Evolutionary conservation across 2,888 invertebrate species (phyloP), one percentile per base, ranked within the genome.

Genomic region (Drosophila algonquin): DNA sequence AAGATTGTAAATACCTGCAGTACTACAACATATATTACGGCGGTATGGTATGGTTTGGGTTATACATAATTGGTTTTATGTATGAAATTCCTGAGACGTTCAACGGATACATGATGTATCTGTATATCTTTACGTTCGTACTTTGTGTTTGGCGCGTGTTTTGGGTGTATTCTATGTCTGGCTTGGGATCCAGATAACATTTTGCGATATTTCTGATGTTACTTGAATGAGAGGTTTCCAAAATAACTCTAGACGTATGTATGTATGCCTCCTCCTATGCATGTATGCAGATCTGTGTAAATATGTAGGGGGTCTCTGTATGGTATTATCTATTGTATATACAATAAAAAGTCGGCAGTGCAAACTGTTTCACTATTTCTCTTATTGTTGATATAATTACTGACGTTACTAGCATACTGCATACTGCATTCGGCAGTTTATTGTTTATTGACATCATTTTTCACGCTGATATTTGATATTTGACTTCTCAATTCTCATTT

Each of bases 1-100:
- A 40, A 40, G 40, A 35, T 40, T 14, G 14, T 14, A 14, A 40
- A 40, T 40, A 14, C 14, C 40, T 40, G 14, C 12, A 35, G 12
- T 12, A 12, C 21, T 21, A 21, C 21, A 21, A 21, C 24, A 24
- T 24, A 35, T 35, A 35, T 14, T 35, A 35, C 35, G 35, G 40
- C 5, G 40, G 14, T 40, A 14, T 40, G 14, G 40, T 14, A 6
- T 14, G 5, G 40, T 14, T 2, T 14, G 40, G 14, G 21, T n/a
- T 30, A 35, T 61, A 40, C 16, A 48, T 48, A 53, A 58, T 51
- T 69, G 48, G 59, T 74, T 67, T 71, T 68, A 70, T 65, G 57
- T 76, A 60, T 70, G 78, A 89, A 89, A 82, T 90, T 90, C 90
- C 90, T 90, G 90, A 90, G 90, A 90, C 83, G 85, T 80, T 89